Percentiles rank a stretch among this genome's conserved stretches.
Evolutionary conservation across 2,888 invertebrate species (phyloP).

Genomic region (Globia sparganii): DNA sequence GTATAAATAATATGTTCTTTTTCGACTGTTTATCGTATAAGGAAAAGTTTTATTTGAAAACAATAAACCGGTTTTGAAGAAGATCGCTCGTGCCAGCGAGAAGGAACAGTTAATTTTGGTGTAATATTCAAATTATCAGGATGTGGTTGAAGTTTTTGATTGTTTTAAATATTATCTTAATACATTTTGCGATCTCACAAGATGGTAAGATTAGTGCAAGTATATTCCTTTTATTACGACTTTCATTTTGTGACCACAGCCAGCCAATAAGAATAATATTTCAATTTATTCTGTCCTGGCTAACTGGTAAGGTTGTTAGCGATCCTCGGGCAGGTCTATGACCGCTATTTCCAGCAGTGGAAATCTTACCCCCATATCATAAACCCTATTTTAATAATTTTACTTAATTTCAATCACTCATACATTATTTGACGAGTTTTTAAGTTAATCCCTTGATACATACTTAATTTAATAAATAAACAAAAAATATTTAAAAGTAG

Average conservation of each 20-base stretch:
- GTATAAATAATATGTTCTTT: neutral
- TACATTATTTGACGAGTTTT: neutral
- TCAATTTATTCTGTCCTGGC: neutral
- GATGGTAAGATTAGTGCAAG: constrained; percentile 59
- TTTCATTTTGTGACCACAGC: neutral
- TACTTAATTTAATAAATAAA: neutral
- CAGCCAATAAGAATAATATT: neutral
- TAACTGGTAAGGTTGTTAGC: neutral
- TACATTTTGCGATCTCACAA: constrained; percentile 51
- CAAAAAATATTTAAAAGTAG: neutral
- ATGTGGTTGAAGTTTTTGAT: constrained; percentile 56
- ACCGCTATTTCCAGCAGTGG: neutral
- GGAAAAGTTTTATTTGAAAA: constrained; percentile 51
- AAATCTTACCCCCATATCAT: neutral
- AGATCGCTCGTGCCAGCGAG: constrained; percentile 35
- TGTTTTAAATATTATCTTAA: constrained; percentile 50
- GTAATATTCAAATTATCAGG: constrained; percentile 16
- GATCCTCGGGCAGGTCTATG: neutral
- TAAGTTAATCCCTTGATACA: neutral
- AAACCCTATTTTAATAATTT: neutral
- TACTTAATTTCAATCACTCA: neutral
- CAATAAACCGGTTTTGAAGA: constrained; percentile 60
- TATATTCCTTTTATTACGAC: neutral
- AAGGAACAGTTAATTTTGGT: constrained; percentile 32
- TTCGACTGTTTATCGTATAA: constrained; percentile 20